phyloP scores from a whole-genome alignment of 2,888 invertebrate genomes.

The Stratiomys singularior region DNA sequence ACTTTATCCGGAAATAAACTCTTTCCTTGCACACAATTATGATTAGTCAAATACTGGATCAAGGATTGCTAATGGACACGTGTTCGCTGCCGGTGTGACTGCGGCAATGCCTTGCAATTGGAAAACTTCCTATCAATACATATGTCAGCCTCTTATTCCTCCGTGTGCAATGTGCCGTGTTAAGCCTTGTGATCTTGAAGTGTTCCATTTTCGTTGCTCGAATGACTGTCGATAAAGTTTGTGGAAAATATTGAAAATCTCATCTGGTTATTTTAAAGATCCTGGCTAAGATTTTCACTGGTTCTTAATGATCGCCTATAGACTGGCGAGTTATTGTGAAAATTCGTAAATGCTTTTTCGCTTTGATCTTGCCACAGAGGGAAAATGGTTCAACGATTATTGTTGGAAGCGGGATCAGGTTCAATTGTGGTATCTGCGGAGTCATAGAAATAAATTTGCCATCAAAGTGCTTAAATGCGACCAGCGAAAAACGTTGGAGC shows the following conservation, averaged over 20 bases:
- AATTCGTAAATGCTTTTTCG: slow-evolving; percentile 30
- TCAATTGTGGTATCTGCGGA: background rate
- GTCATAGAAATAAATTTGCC: slow-evolving; percentile 15
- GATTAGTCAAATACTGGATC: too few relatives aligned
- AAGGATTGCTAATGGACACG: too few relatives aligned
- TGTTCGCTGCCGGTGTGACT: too few relatives aligned
- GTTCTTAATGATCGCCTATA: slow-evolving; percentile 20
- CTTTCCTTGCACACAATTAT: too few relatives aligned
- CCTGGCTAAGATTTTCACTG: slow-evolving; percentile 28
- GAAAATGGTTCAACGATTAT: slow-evolving; percentile 13
- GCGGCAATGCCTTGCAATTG: too few relatives aligned
- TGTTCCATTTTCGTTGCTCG: background rate
- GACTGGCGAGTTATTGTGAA: slow-evolving; percentile 47
- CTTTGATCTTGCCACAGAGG: slow-evolving; percentile 31
- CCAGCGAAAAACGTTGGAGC: background rate
- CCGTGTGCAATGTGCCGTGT: too few relatives aligned
- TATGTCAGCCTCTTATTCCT: too few relatives aligned
- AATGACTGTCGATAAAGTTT: background rate
- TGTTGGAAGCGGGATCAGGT: background rate
- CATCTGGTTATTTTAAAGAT: slow-evolving; percentile 36
- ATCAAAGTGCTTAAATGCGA: background rate
- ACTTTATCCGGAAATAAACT: too few relatives aligned
- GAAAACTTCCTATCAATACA: too few relatives aligned
- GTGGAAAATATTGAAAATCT: slow-evolving; percentile 4
- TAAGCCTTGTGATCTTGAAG: background rate